A percentile compares a stretch with the other conserved stretches of the same genome.
These are phyloP conservation scores for Solenopsis fugax DNA, from an alignment of 1,140 invertebrate species.

Conservation along the genomic window DNA sequence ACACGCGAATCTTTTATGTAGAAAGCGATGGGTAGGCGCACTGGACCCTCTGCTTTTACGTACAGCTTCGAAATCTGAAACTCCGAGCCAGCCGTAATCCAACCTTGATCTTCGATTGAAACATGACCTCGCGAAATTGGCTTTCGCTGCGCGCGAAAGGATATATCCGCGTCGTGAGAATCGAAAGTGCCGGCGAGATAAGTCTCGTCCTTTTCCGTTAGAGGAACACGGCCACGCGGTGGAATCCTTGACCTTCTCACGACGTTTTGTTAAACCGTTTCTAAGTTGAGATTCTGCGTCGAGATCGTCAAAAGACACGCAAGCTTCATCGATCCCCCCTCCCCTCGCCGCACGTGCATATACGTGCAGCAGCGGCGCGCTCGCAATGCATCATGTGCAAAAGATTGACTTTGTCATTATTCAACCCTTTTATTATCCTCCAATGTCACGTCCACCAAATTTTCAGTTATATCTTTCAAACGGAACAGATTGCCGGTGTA, in stretches of 20 bases:
- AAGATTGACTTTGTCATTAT: slow-evolving; percentile 23
- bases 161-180: background rate
- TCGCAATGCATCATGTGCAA: slow-evolving; percentile 8
- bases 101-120: background rate
- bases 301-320: slow-evolving; percentile 50
- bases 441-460: background rate
- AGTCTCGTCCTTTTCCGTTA: background rate
- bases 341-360: background rate
- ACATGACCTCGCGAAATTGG: too few relatives aligned
- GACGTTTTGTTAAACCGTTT: slow-evolving; percentile 32
- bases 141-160: background rate
- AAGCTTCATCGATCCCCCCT: slow-evolving; percentile 30
- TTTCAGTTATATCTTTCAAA: background rate
- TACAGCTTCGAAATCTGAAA: background rate
- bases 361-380: background rate
- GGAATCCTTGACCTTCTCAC: slow-evolving; percentile 42
- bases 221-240: background rate
- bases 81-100: background rate
- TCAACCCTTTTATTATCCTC: background rate
- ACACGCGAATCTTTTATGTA: background rate
- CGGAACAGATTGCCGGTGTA: background rate
- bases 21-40: background rate
- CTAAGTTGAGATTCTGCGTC: slow-evolving; percentile 51
- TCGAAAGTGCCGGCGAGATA: slow-evolving; percentile 4
- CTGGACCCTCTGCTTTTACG: background rate